A percentile compares a stretch with the other conserved stretches of the same genome.
These are phyloP conservation scores for Papilio polyxenes DNA, from an alignment of 1,140 invertebrate genomes.

Conservation along the genomic window DNA sequence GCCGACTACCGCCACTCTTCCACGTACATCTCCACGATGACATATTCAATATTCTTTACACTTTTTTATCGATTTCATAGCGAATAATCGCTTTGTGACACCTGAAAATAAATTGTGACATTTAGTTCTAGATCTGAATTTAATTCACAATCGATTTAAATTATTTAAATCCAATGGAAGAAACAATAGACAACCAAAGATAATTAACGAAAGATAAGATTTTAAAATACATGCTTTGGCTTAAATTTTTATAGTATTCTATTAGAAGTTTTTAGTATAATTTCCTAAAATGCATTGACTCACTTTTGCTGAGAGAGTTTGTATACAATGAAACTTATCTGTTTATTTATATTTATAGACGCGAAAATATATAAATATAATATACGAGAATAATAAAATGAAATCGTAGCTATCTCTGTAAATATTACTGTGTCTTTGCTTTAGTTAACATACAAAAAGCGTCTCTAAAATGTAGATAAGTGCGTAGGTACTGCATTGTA, in stretches of 20 bases:
- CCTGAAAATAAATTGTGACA: conserved; percentile 2
- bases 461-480: conserved; percentile 5
- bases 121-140: not conserved
- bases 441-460: conserved; percentile 13
- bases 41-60: conserved; percentile 27
- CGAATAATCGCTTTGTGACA: not conserved
- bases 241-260: too few relatives aligned
- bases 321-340: not conserved
- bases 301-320: not conserved
- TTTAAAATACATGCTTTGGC: too few relatives aligned
- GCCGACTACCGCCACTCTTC: conserved; percentile 58
- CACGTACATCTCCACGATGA: conserved; percentile 39
- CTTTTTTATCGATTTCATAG: not conserved
- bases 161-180: too few relatives aligned
- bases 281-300: too few relatives aligned
- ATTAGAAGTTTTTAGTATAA: too few relatives aligned
- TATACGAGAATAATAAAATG: not conserved
- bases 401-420: conserved; percentile 15
- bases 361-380: not conserved
- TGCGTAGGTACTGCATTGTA: conserved; percentile 24
- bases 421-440: not conserved
- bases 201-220: too few relatives aligned
- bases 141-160: too few relatives aligned
- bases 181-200: too few relatives aligned
- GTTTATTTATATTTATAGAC: too few relatives aligned